Evolutionary conservation across 2,797 vertebrate genomes (phyloP), one percentile per base, ranked within the genome.

Genomic region (Molossus alvarezi): DNA sequence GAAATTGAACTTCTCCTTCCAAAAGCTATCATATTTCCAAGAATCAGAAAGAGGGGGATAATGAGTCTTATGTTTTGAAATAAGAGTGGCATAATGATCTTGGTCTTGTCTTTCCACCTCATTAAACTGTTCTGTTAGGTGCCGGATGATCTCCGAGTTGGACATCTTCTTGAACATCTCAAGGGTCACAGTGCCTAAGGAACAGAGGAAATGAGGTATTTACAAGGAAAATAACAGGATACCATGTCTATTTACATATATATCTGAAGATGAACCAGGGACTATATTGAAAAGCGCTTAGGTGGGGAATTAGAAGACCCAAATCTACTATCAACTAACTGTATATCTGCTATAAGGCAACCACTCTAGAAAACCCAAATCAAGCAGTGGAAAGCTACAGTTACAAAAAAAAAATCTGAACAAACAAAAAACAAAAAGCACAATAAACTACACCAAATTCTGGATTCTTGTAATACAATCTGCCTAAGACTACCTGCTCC

Each of bases 81-180:
- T 95, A 89, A 94, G 18, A 96, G 27, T 57, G 13, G 10, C 45
- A 95, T 90, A 25, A 93, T 48, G 9, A 88, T 95, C 48, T 51
- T 88, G 29, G 33, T 57, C 23, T 2, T 94, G 60, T 93, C 91
- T 29, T 27, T 98, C 98, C 91, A 99, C 99, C 99, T 99, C 99
- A 96, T 99, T 98, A 95, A 99, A 99, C 69, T 99, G 98, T 98
- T 98, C 98, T 18, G 99, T 99, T 93, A 99, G 98, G 29, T 94
- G 98, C 95, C 98, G 97, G 95, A 99, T 99, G 96, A 99, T 99
- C 87, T 99, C 99, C 12, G 99, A 98, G 87, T 99, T 99, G 96
- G 99, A 98, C 98, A 99, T 98, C 81, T 58, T 98, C 89, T 97
- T 97, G 76, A 99, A 98, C 99, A 99, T 99, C 95, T 99, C 98